Evolutionary conservation across 2,888 invertebrate species (phyloP).

Genomic region (Philaethria dido): DNA sequence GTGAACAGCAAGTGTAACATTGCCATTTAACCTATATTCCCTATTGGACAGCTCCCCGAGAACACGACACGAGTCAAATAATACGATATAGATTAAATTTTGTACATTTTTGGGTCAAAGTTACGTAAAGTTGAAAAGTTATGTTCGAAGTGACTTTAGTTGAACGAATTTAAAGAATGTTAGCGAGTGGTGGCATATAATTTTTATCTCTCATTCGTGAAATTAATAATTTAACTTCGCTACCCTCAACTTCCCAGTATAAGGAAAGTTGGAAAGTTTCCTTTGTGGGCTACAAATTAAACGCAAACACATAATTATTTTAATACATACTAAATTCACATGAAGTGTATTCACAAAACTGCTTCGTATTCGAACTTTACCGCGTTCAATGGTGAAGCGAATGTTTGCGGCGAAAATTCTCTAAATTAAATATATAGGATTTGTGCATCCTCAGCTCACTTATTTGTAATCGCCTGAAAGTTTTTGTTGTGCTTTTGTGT

Average conservation of each 20-base stretch:
- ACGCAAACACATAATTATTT: constrained; percentile 30
- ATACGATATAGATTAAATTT: constrained; percentile 17
- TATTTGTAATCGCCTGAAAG: constrained; percentile 73
- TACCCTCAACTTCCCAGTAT: constrained; percentile 15
- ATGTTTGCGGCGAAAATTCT: constrained; percentile 37
- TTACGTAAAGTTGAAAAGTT: neutral
- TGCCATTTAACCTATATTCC: constrained; percentile 57
- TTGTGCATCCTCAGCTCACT: constrained; percentile 62
- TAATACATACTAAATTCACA: constrained; percentile 30
- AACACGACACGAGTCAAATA: constrained; percentile 36
- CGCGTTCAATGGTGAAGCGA: constrained; percentile 35
- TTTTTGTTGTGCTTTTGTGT: constrained; percentile 70
- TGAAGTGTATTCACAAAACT: constrained; percentile 37
- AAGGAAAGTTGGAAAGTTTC: constrained; percentile 27
- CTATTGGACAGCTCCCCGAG: constrained; percentile 72
- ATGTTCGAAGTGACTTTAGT: neutral
- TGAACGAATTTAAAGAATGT: neutral
- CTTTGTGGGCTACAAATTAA: constrained; percentile 27
- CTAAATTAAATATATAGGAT: constrained; percentile 31
- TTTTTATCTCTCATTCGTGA: constrained; percentile 12
- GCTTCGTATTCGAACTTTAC: constrained; percentile 40
- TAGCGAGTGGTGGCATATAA: constrained; percentile 1
- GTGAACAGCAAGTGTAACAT: constrained; percentile 28
- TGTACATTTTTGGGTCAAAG: constrained; percentile 17
- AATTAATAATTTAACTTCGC: constrained; percentile 27